Evolutionary conservation across 2,797 vertebrate genomes (phyloP).

Genomic region (Schizothorax lantsangensis): DNA sequence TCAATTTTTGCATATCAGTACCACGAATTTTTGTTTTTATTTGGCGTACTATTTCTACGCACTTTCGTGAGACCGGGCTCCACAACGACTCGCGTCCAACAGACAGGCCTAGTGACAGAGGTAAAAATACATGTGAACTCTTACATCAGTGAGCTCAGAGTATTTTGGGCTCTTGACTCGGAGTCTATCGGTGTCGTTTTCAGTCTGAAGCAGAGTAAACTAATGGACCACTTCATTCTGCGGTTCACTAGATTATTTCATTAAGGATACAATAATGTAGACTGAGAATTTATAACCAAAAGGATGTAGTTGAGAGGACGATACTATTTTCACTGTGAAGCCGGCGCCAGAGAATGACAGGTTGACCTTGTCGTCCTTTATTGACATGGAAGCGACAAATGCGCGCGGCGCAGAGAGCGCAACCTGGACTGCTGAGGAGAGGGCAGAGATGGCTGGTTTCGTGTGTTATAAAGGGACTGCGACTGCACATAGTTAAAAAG

Average conservation of each 20-base stretch:
- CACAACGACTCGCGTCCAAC: neutral
- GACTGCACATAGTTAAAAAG: slow-evolving; percentile 8
- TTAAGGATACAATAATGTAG: slow-evolving; percentile 19
- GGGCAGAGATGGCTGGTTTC: slow-evolving; percentile 68
- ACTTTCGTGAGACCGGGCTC: neutral
- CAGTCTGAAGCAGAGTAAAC: slow-evolving; percentile 46
- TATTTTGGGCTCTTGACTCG: slow-evolving; percentile 76
- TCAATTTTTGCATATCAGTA: too few species aligned
- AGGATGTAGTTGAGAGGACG: neutral
- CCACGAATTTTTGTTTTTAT: too few species aligned
- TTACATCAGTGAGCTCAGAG: slow-evolving; percentile 70
- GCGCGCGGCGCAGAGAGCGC: slow-evolving; percentile 50
- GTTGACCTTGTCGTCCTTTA: slow-evolving; percentile 71
- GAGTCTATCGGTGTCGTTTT: slow-evolving; percentile 66
- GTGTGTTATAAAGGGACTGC: slow-evolving; percentile 49
- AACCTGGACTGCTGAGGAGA: slow-evolving; percentile 61
- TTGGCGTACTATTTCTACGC: neutral
- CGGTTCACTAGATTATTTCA: neutral
- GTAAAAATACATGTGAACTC: slow-evolving; percentile 78
- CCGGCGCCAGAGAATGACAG: slow-evolving; percentile 59
- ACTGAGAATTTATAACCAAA: neutral
- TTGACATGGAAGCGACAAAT: slow-evolving; percentile 68
- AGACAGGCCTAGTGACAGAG: slow-evolving; percentile 66
- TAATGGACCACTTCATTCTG: neutral
- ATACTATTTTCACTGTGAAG: slow-evolving; percentile 12